phyloP scores from a whole-genome alignment of 2,888 invertebrate species.

The Ennomos erosarius region DNA sequence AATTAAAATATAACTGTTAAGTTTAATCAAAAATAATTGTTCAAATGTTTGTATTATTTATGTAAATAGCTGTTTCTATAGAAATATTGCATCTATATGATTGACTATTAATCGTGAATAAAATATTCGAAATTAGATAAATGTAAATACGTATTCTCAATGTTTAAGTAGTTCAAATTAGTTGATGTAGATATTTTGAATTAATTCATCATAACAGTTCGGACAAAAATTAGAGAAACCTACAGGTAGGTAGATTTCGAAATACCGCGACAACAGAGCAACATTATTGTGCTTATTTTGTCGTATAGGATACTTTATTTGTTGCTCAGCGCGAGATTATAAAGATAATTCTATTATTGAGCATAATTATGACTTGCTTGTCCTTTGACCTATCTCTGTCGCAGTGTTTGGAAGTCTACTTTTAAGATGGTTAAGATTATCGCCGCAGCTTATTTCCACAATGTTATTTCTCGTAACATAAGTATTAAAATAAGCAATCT shows the following conservation, averaged over 20 bases:
- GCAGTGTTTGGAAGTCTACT: no score
- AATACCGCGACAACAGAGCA: neutral
- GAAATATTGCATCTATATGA: conserved; percentile 59
- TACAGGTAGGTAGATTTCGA: neutral
- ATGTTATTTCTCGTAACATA: no score
- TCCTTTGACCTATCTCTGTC: no score
- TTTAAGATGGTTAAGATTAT: no score
- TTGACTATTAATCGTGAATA: conserved; percentile 34
- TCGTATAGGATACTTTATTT: no score
- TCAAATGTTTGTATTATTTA: conserved; percentile 81
- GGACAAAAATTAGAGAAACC: conserved; percentile 3
- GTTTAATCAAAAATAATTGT: conserved; percentile 75
- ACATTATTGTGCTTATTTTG: no score
- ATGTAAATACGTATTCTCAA: conserved; percentile 59
- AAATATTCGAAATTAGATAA: conserved; percentile 63
- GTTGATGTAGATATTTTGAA: conserved; percentile 55
- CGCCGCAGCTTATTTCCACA: no score
- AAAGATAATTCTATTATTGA: no score
- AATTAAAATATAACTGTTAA: conserved; percentile 71
- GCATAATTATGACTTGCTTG: no score
- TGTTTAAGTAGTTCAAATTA: conserved; percentile 70
- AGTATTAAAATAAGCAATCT: no score
- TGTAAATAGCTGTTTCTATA: conserved; percentile 73
- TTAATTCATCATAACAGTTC: neutral
- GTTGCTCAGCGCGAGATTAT: no score